These are phyloP conservation scores for Shinisaurus crocodilurus DNA, from an alignment of 2,113 vertebrate species.

Conservation along the genomic window DNA sequence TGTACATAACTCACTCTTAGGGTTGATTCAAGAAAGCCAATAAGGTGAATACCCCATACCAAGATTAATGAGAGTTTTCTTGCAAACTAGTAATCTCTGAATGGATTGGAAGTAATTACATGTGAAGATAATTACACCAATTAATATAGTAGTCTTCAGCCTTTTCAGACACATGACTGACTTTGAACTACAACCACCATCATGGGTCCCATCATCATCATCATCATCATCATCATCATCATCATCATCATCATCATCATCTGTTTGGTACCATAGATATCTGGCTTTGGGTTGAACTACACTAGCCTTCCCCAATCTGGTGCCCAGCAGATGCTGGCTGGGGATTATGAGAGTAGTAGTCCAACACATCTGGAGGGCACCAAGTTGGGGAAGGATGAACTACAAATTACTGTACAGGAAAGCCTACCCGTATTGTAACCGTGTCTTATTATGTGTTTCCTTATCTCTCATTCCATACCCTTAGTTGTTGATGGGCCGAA, in stretches of 20 bases:
- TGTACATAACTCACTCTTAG: neutral
- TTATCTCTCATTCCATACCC: neutral
- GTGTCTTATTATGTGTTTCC: neutral
- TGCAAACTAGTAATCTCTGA: neutral
- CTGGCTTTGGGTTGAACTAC: neutral
- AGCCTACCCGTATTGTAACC: neutral
- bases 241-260: too few relatives aligned
- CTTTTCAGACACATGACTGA: neutral
- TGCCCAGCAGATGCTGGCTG: too few relatives aligned
- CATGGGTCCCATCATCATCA: neutral
- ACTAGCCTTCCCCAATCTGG: neutral
- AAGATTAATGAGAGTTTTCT: neutral
- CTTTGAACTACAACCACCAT: neutral
- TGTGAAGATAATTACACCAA: neutral
- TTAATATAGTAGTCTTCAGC: neutral
- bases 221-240: too few relatives aligned
- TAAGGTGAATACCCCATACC: too few relatives aligned
- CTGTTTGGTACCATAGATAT: too few relatives aligned
- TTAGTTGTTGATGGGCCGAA: neutral
- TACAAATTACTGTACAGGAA: too few relatives aligned
- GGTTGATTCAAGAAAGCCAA: neutral
- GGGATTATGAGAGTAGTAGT: too few relatives aligned
- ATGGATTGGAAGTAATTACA: neutral
- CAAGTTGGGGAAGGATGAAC: too few relatives aligned
- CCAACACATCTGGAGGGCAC: too few relatives aligned